Base-by-base conservation (phyloP, 2,888 invertebrate species). In the Seira musarum region DNA sequence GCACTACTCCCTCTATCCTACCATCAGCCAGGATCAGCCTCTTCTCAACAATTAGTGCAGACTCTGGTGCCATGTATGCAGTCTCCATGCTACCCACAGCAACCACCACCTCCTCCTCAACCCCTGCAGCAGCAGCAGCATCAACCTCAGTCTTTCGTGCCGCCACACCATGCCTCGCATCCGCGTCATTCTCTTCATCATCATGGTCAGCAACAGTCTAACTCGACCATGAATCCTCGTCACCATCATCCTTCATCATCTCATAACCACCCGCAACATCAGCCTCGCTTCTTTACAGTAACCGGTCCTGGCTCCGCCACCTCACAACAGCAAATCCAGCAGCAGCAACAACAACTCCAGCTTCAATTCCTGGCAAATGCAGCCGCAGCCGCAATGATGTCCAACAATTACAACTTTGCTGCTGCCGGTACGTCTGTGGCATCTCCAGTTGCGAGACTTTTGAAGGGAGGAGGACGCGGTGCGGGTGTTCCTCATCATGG, bases 301-400 rank as follows among this genome's bases (percentile, higher is more conserved):
- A 46, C 77, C 10, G 46, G 76, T 53, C 64, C 76, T n/a, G 63
- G 25, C 10, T 17, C 13, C 13, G 66, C 66, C 35, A 30, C 17
- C 40, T n/a, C n/a, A 21, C n/a, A n/a, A n/a, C n/a, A n/a, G n/a
- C 30, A 22, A 22, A n/a, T 5, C 8, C 68, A 35, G 22, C 67
- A 67, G 15, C 69, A 69, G 10, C 53, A 49, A 24, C 66, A 65
- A n/a, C 71, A 78, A 13, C 78, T 71, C 0, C 78, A 78, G 17
- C 78, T 71, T 8, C 78, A 78, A 61, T 67, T 78, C 0, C 71
- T 78, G n/a, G 78, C 78, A 15, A 71, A 71, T 2, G 78, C 78
- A 10, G 77, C 77, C 19, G 77, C 77, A 2, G 78, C 78, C 5
- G 71, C 71, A 71, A 71, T 71, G 24, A 78, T 78, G 78, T 70